Base-by-base conservation (phyloP, 2,113 vertebrate genomes). In the Brachionichthys hirsutus region DNA sequence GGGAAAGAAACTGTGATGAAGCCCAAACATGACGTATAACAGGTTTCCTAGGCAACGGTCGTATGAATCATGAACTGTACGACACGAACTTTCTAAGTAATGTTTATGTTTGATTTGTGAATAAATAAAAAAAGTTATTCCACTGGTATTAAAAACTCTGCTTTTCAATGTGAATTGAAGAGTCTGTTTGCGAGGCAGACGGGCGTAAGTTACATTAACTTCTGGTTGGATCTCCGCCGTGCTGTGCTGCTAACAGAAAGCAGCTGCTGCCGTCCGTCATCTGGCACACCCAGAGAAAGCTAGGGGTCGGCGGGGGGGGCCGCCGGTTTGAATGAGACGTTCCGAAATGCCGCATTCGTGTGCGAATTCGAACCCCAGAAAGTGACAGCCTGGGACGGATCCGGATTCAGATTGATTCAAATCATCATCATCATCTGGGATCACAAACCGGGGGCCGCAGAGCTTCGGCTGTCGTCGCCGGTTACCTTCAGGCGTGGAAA, bases 211-310 rank as follows among this genome's bases (percentile, higher is more conserved):
- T 42, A 2, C 52, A 12, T 61, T 15, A 7, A 50, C 41, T 36
- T 14, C 7, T 19, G 49, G 44, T 24, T 22, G 30, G 41, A 66
- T 45, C 49, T 57, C 43, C 49, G 18, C 40, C 1, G 0, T 12
- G 14, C 6, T n/a, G 9, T 62, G 5, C 7, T 9, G 9, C 51
- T 56, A 11, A 15, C 11, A 62, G 59, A 12, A 30, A 30, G 52
- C 88, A 89, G 75, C 81, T 89, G 90, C 17, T 48, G 62, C 69
- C 63, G 74, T 79, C 81, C 13, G 13, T 87, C 82, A 80, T 13
- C 3, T 45, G 16, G 54, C 48, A 13, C 44, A 48, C 36, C 20
- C 24, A 61, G 40, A 43, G 40, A 40, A 57, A 19, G 62, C 40
- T 22, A 10, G 38, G 73, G 34, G 68, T 34, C 54, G 30, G 63